Evolutionary conservation across 2,797 vertebrate species (phyloP), one percentile per base, ranked within the genome.

Genomic region (Sparidentex hasta): DNA sequence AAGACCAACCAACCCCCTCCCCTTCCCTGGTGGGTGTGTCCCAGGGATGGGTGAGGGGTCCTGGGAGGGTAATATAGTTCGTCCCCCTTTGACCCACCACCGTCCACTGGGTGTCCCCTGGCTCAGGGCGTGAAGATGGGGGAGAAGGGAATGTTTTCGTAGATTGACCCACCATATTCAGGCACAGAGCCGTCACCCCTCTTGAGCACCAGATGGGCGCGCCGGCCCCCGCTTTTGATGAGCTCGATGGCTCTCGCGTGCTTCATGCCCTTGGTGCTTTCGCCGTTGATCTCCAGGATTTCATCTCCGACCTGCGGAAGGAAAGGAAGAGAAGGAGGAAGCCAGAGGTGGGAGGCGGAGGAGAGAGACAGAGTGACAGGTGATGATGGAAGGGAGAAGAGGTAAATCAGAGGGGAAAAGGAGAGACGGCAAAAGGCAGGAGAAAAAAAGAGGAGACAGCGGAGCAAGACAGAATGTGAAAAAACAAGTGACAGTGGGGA

Each of bases 101-200:
- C 71, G 82, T 87, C 88, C 88, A 77, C 73, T 51, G 82, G 65
- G 72, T 50, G 72, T 58, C 96, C 95, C 95, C 95, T 82, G 94
- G 72, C 94, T 99, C 97, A 99, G 95, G 97, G 98, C 91, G 98
- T 98, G 98, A 99, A 97, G 97, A 97, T 97, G 95, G 98, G 96
- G 92, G 97, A 98, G 96, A 99, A 98, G 95, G 97, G 96, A 96
- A 98, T 96, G 96, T 98, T 99, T 97, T 99, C 98, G 96, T 98
- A 99, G 98, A 99, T 98, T 97, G 97, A 99, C 98, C 98, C 98
- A 99, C 98, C 98, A 98, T 99, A 99, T 98, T 99, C 98, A 57
- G 98, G 98, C 94, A 99, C 98, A 0, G 98, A 99, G 95, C 98
- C 98, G 86, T 99, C 97, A 82, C 98, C 98, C 86, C 98, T 95